These are phyloP conservation scores for Camptogramma bilineatum DNA, from an alignment of 2,888 invertebrate species.

Conservation along the genomic window DNA sequence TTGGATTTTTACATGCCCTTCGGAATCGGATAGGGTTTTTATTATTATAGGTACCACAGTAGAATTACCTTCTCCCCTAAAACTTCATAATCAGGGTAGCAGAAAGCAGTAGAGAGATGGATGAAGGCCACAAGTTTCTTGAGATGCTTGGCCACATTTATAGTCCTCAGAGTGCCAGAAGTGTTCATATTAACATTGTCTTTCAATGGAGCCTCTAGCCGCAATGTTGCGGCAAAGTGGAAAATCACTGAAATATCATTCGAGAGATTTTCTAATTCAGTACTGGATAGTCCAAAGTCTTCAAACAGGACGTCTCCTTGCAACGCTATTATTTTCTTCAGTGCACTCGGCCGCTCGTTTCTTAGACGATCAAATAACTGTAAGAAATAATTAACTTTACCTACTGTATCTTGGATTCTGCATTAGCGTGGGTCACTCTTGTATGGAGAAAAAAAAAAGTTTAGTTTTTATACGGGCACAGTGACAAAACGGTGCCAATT, in stretches of 20 bases:
- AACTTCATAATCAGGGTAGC: slow-evolving; percentile 92
- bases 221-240: slow-evolving; percentile 96
- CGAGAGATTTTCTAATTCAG: slow-evolving; percentile 85
- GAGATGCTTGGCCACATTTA: slow-evolving; percentile 91
- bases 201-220: slow-evolving; percentile 94
- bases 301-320: slow-evolving; percentile 90
- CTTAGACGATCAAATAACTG: slow-evolving; percentile 90
- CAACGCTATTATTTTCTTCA: slow-evolving; percentile 90
- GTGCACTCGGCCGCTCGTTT: slow-evolving; percentile 85
- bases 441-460: too few relatives aligned
- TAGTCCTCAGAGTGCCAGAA: slow-evolving; percentile 91
- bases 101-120: slow-evolving; percentile 98
- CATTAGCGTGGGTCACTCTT: too few relatives aligned
- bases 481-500: too few relatives aligned
- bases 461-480: too few relatives aligned
- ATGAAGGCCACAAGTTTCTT: slow-evolving; percentile 90
- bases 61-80: slow-evolving; percentile 71
- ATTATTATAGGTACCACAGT: too few relatives aligned
- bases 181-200: slow-evolving; percentile 96
- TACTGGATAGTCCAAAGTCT: slow-evolving; percentile 86
- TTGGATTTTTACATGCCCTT: too few relatives aligned
- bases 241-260: slow-evolving; percentile 92
- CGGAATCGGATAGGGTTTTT: too few relatives aligned
- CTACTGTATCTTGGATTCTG: not conserved
- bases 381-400: slow-evolving; percentile 39